Base-by-base conservation (phyloP, 2,113 vertebrate species). In the Nestor notabilis region DNA sequence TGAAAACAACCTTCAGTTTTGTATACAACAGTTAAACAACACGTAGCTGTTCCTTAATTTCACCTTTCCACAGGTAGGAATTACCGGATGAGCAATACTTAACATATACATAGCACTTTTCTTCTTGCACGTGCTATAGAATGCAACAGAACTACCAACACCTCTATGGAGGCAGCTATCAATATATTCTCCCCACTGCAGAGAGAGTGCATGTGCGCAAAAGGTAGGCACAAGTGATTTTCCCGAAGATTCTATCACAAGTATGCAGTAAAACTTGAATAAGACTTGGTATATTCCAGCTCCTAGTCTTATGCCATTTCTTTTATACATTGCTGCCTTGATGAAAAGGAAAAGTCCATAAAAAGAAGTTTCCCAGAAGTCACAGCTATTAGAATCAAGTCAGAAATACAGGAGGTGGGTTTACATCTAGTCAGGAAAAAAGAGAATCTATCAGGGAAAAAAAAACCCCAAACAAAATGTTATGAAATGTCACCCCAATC, bases 131-230 rank as follows among this genome's bases (percentile, higher is more conserved):
- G 70, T 97, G 97, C 94, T 97, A 82, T 6, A 94, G 77, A 93
- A 95, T 7, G 61, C 86, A 65, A 94, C 81, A 72, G 77, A 92
- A 95, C 77, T 93, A 94, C 88, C 69, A 83, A 90, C 92, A 95
- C 95, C 90, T 97, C 96, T 88, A 94, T 90, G 90, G 96, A 97
- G 89, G 89, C 95, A 97, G 89, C 81, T 89, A 87, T 90, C 92
- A 88, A 87, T 69, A 92, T 85, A 79, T 82, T 96, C 93, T 97
- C 95, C 93, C 92, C 65, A 49, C 91, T 89, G 90, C 85, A 95
- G 94, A 92, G 91, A 97, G 96, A 95, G 91, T 92, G 91, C 93
- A 52, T 95, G 96, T 97, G 96, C 91, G 29, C 96, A 76, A 50
- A 94, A 95, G 60, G 56, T 52, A 96, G 95, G 93, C 91, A 96